Percentiles rank a stretch among this genome's conserved stretches.
Conservation (phyloP, 1,140 invertebrate genomes). For the Drosophila quadrilineata region DNA sequence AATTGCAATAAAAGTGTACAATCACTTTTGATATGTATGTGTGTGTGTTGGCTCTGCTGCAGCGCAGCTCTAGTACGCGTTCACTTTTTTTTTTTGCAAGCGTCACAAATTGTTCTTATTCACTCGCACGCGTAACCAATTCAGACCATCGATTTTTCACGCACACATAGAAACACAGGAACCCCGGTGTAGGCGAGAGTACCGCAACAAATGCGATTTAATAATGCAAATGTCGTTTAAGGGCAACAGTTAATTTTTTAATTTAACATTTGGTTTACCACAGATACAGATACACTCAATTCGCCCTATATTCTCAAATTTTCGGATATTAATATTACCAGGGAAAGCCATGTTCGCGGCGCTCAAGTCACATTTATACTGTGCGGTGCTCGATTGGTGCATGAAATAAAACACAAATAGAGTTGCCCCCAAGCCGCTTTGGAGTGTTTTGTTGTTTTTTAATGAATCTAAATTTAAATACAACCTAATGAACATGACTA, state of each 20-base stretch:
- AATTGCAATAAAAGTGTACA: constrained; percentile 13
- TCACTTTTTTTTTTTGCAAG: constrained; percentile 43
- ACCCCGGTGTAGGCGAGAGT: constrained; percentile 26
- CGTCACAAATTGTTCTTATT: constrained; percentile 56
- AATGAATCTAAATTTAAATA: no score
- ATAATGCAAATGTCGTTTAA: constrained; percentile 31
- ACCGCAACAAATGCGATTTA: constrained; percentile 21
- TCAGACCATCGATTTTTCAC: constrained; percentile 56
- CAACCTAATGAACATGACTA: no score
- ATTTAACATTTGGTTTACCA: constrained; percentile 78
- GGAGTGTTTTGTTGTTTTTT: not conserved
- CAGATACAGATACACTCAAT: constrained; percentile 68
- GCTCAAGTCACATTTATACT: constrained; percentile 65
- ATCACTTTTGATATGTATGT: constrained; percentile 32
- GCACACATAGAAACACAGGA: constrained; percentile 34
- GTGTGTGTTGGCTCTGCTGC: constrained; percentile 30
- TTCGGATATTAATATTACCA: constrained; percentile 80
- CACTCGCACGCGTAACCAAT: constrained; percentile 52
- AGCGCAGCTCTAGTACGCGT: constrained; percentile 39
- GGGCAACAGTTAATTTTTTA: constrained; percentile 62
- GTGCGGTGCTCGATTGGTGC: constrained; percentile 44
- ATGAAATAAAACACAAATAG: constrained; percentile 47
- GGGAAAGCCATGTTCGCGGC: constrained; percentile 84
- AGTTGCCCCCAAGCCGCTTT: constrained; percentile 21
- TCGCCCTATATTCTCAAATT: constrained; percentile 80